Evolutionary conservation across 1,140 invertebrate genomes (phyloP), one percentile per base, ranked within the genome.

Genomic region (Saccostrea echinata): DNA sequence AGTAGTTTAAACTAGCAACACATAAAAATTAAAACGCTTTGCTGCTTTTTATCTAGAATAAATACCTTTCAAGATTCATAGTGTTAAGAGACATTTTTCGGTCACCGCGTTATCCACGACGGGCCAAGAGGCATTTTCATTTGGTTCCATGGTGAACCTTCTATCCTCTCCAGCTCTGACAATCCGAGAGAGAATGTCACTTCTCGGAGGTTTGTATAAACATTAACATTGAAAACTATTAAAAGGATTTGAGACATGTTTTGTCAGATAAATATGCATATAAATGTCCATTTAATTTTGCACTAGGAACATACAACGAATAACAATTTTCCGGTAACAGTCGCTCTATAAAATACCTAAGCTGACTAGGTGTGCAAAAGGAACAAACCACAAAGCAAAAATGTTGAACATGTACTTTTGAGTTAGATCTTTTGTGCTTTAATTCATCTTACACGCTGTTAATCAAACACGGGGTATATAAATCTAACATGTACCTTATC

Each of bases 181-280:
- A 33, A 9, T 30, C 24, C 27, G 27, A 76, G 24, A 30, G 24
- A 33, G 27, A 76, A 30, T 76, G 68, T 76, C 68, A 76, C 68
- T 76, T 76, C 30, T 76, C 12, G 13, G 27, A 76, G 27, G 68
- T 76, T 76, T 76, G 27, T 30, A 76, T 30, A 76, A 76, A 76
- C 68, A 76, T 27, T 27, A 76, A 76, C 68, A 76, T 76, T 33
- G 68, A 76, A 27, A 76, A 76, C 68, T 76, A 76, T 76, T 76
- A 76, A 76, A 76, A 76, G 68, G 68, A 76, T 76, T 76, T 76
- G 30, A 33, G 68, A 76, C 55, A 76, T 76, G 68, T 76, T 76
- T 76, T 76, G 68, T 76, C 68, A 76, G 68, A 76, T 76, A 76
- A 76, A 76, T 76, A 76, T 76, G 68, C 68, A 76, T 76, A 76